Percentiles rank a stretch among this genome's conserved stretches.
phyloP scores from a whole-genome alignment of 2,888 invertebrate genomes.

The Thymelicus acteon region DNA sequence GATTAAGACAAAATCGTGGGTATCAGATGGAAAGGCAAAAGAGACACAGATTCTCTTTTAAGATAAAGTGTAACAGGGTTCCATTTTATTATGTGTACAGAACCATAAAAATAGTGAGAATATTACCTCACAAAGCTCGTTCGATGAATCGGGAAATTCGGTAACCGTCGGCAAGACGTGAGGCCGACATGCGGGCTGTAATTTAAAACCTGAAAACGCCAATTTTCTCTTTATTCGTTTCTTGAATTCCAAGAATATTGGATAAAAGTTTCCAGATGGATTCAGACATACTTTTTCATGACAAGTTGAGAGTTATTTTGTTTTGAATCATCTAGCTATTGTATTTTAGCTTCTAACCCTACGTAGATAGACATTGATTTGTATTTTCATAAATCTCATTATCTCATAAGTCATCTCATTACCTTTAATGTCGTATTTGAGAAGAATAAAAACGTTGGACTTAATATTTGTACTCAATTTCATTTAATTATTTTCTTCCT shows the following conservation, averaged over 20 bases:
- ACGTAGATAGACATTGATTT: too few relatives aligned
- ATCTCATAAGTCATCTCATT: too few relatives aligned
- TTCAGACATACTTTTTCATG: not conserved
- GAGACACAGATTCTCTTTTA: too few relatives aligned
- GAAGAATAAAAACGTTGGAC: too few relatives aligned
- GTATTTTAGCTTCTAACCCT: too few relatives aligned
- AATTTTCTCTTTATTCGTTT: slow-evolving; percentile 31
- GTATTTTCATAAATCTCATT: too few relatives aligned
- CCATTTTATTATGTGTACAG: not conserved
- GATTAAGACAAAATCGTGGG: too few relatives aligned
- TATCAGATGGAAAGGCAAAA: too few relatives aligned
- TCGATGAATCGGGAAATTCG: slow-evolving; percentile 36
- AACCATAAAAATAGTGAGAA: slow-evolving; percentile 7
- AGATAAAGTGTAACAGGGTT: not conserved
- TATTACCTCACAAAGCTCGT: slow-evolving; percentile 7
- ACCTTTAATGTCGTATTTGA: too few relatives aligned
- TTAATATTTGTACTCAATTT: too few relatives aligned
- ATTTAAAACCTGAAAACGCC: slow-evolving; percentile 35
- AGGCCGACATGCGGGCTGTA: slow-evolving; percentile 33
- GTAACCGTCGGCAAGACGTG: slow-evolving; percentile 37
- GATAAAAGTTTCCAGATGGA: not conserved
- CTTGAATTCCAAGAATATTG: slow-evolving; percentile 26
- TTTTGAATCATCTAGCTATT: not conserved
- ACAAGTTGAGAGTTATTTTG: not conserved
- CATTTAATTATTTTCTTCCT: too few relatives aligned